Conservation (phyloP, 2,888 invertebrate genomes). For the Andrena bicolor region DNA sequence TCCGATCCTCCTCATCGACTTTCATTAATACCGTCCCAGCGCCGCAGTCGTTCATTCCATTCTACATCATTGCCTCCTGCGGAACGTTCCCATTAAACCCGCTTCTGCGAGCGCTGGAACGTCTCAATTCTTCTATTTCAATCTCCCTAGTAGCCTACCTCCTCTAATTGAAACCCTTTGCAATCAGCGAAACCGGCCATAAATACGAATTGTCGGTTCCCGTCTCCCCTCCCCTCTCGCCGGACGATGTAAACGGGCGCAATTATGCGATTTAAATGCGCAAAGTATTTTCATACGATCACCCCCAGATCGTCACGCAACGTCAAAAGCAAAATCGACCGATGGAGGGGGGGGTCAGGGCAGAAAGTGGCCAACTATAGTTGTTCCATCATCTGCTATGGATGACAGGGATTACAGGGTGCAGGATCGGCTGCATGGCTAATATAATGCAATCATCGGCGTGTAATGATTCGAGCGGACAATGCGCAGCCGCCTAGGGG, state of each 20-base stretch:
- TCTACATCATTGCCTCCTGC: conserved; percentile 48
- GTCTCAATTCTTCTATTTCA: conserved; percentile 57
- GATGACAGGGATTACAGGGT: conserved; percentile 77
- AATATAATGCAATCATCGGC: conserved; percentile 81
- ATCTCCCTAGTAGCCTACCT: conserved; percentile 36
- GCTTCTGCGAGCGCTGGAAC: conserved; percentile 44
- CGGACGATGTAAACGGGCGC: not conserved
- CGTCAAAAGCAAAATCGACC: not conserved
- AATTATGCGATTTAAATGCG: conserved; percentile 28
- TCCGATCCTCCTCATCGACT: conserved; percentile 25
- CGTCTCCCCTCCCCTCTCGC: not conserved
- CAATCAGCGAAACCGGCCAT: conserved; percentile 11
- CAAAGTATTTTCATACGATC: conserved; percentile 22
- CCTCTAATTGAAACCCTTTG: conserved; percentile 26
- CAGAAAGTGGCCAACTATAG: conserved; percentile 33
- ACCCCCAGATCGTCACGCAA: conserved; percentile 16
- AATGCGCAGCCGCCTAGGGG: conserved; percentile 61
- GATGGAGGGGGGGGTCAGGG: not conserved
- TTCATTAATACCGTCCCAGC: conserved; percentile 59
- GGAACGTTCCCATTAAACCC: conserved; percentile 52
- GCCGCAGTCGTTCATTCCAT: conserved; percentile 61
- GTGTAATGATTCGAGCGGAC: conserved; percentile 74
- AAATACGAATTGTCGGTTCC: conserved; percentile 15
- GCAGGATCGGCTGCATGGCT: conserved; percentile 78
- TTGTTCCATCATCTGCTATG: conserved; percentile 57